phyloP scores from a whole-genome alignment of 2,113 vertebrate species.

The Atlantisia rogersi region DNA sequence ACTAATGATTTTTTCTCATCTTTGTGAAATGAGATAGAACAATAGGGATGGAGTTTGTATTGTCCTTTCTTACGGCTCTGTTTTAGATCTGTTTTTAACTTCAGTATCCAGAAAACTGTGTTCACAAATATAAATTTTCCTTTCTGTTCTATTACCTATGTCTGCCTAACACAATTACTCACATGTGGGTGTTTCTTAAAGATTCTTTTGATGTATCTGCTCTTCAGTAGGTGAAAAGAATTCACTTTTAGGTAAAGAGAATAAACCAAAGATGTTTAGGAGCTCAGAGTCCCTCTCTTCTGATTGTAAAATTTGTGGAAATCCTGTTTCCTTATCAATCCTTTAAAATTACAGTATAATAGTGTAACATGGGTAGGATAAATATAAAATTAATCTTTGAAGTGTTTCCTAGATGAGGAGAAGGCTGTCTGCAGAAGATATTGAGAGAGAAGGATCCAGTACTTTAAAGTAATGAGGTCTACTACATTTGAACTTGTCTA shows the following conservation, averaged over 20 bases:
- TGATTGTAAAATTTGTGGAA: background rate
- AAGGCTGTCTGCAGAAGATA: background rate
- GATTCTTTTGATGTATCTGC: background rate
- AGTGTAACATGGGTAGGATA: background rate
- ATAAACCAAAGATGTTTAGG: background rate
- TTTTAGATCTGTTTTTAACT: background rate
- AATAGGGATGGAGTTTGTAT: background rate
- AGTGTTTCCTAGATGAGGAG: background rate
- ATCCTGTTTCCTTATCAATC: background rate
- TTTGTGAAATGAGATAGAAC: background rate
- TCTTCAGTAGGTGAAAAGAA: background rate
- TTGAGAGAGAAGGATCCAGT: background rate
- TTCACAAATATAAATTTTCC: background rate
- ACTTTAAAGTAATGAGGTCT: fast-evolving
- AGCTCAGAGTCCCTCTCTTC: background rate
- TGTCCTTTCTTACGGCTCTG: background rate
- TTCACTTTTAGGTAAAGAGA: background rate
- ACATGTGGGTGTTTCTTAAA: background rate
- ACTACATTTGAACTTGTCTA: background rate
- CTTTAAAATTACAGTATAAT: background rate
- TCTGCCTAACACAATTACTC: background rate
- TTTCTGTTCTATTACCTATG: background rate
- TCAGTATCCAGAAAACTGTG: background rate
- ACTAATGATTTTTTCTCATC: background rate
- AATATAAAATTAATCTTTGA: background rate